Base-by-base conservation (phyloP, 2,113 vertebrate species). In the Marmota flaviventris region DNA sequence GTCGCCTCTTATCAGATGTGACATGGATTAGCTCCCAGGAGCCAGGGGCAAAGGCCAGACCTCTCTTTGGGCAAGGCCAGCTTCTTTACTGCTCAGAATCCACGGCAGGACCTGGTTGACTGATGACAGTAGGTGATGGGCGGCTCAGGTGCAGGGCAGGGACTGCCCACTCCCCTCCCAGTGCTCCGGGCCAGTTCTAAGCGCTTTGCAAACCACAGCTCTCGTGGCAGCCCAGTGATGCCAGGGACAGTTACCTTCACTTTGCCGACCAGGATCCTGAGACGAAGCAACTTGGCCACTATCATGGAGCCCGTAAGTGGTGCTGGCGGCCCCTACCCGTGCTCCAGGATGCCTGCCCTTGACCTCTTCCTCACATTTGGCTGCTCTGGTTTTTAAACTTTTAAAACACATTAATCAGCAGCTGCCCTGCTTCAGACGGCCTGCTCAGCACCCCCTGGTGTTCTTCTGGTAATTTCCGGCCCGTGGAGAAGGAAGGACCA, bases 401-500 rank as follows among this genome's bases (percentile, higher is more conserved):
- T 83, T 48, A 20, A 45, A 83, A 89, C 94, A 72, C 82, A 85
- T 89, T 92, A 48, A 56, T 95, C 75, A 79, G 45, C 58, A 25
- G 63, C 84, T 20, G 25, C 27, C 13, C 6, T 29, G 8, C 61
- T n/a, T 94, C 81, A 56, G 17, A 39, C 7, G 82, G 82, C 22
- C 56, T 32, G 22, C 94, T 89, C 70, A 12, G 70, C 69, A 85
- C 65, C 79, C 73, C 39, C 53, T 4, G 37, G 32, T 1, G 79
- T 75, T 85, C 91, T 45, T 78, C 72, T 16, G 88, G 88, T 94
- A 93, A 20, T 98, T 98, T 96, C 97, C 96, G 96, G 96, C 93
- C 85, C 93, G 73, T 34, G 65, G 95, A 98, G 94, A 95, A 95
- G 97, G 92, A 97, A 93, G 91, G 95, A 92, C 98, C 92, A 98